phyloP scores from a whole-genome alignment of 2,797 vertebrate species.

The Eulemur albifrons region DNA sequence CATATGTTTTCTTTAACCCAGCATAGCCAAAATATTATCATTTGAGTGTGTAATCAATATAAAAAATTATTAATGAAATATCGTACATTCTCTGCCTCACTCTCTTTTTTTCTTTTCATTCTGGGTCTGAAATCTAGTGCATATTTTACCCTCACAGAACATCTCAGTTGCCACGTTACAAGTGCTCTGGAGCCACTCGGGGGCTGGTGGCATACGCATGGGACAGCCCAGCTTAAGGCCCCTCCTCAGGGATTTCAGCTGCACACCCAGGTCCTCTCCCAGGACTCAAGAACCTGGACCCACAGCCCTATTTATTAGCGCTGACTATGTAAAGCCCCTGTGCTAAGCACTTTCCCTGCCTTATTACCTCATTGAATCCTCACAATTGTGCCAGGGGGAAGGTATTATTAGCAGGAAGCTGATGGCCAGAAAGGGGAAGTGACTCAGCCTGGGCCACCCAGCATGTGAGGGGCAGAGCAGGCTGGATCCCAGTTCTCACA shows the following conservation, averaged over 20 bases:
- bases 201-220: background rate
- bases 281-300: background rate
- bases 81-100: background rate
- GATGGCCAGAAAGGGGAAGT: background rate
- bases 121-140: background rate
- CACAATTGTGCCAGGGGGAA: background rate
- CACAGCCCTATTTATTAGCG: background rate
- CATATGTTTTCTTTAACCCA: background rate
- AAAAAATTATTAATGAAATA: background rate
- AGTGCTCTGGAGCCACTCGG: background rate
- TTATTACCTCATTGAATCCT: background rate
- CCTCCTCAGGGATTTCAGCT: background rate
- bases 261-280: background rate
- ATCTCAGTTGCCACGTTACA: background rate
- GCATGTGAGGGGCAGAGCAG: accelerated
- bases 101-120: background rate
- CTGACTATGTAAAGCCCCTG: background rate
- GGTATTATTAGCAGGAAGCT: background rate
- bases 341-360: background rate
- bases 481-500: background rate
- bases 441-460: background rate
- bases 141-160: background rate
- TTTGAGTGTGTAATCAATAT: background rate
- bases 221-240: background rate
- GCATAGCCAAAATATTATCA: background rate